Base-by-base conservation (phyloP, 1,140 invertebrate genomes). In the Zaprionus tsacasi region DNA sequence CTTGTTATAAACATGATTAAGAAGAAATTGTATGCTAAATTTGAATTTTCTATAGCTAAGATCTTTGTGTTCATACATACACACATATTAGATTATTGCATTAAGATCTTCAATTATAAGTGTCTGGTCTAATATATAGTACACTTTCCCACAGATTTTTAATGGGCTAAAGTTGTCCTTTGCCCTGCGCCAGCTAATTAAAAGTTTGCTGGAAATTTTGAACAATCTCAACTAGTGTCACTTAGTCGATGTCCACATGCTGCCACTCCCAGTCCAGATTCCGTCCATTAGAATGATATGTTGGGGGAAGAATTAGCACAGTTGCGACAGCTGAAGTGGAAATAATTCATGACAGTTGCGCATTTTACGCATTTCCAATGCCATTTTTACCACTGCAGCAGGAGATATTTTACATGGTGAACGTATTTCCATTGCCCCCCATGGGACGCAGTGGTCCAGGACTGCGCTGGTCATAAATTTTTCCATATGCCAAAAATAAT, bases 391-490 rank as follows among this genome's bases (percentile, higher is more conserved):
- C 21, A 21, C 21, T 21, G 21, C 21, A 21, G 21, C 21, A 21
- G 21, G 21, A 21, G 1, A 11, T 43, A 40, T 66, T 59, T 57
- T 33, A 12, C 21, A 21, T 21, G n/a, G n/a, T n/a, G n/a, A n/a
- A n/a, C n/a, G n/a, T n/a, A n/a, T 67, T 55, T 7, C 12, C 15
- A 45, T 60, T 50, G 2, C 64, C 57, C 50, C 7, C 13, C 10
- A n/a, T n/a, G 70, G 48, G 30, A 3, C 21, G 5, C 56, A 40
- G 60, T 56, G 63, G 55, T 21, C 21, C 21, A 21, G 52, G 54
- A 71, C 65, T 65, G 52, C 35, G 54, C 56, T 76, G 64, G 43
- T 50, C 27, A 69, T 74, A 66, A 80, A 63, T 76, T 76, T 57
- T 27, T 25, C 54, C 54, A 63, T 45, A 64, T 25, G 17, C 45